Evolutionary conservation across 2,888 invertebrate genomes (phyloP).

Genomic region (Ormia ochracea): DNA sequence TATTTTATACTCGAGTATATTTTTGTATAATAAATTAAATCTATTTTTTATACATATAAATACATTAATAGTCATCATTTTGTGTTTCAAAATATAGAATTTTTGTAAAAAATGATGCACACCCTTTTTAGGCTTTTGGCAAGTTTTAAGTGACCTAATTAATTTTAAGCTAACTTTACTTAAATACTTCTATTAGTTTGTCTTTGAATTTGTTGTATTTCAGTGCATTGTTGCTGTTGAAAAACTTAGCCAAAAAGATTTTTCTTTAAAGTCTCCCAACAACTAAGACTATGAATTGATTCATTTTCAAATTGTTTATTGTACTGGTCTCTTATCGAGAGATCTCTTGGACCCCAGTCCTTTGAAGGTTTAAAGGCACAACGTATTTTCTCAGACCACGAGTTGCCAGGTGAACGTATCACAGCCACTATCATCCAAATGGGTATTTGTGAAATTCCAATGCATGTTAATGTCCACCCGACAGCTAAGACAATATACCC

Average conservation of each 20-base stretch:
- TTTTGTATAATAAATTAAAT: conserved; percentile 34
- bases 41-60: conserved; percentile 22
- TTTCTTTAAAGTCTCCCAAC: conserved; percentile 69
- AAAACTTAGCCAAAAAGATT: conserved; percentile 71
- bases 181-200: conserved; percentile 19
- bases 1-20: too few species aligned
- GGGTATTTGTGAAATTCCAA: conserved; percentile 79
- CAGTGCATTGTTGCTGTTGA: not conserved
- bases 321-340: conserved; percentile 78
- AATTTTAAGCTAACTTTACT: conserved; percentile 5
- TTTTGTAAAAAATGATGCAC: conserved; percentile 16
- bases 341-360: conserved; percentile 80
- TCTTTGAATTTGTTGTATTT: conserved; percentile 27
- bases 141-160: conserved; percentile 53
- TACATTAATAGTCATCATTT: conserved; percentile 28
- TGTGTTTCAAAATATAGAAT: conserved; percentile 11
- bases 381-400: conserved; percentile 72
- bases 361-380: conserved; percentile 78
- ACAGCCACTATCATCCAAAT: conserved; percentile 74
- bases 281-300: conserved; percentile 65
- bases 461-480: conserved; percentile 78
- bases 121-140: conserved; percentile 42
- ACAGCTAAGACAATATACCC: conserved; percentile 66
- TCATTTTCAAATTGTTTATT: conserved; percentile 74
- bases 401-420: conserved; percentile 70